Percentiles rank a stretch among this genome's conserved stretches.
Evolutionary conservation across 2,113 vertebrate genomes (phyloP).

Genomic region (Brachyhypopomus occidentalis): DNA sequence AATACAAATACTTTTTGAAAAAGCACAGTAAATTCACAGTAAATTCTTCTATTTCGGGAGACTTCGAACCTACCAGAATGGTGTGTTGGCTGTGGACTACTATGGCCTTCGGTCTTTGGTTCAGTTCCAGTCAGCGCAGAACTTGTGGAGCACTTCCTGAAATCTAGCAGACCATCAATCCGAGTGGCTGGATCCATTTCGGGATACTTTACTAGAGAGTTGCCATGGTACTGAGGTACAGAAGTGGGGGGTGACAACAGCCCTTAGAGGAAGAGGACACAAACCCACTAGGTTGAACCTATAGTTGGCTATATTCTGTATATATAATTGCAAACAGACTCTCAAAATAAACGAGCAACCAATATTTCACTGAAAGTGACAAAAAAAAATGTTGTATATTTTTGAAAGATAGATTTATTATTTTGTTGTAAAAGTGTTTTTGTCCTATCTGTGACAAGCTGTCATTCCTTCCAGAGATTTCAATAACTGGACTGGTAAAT

Average conservation of each 20-base stretch:
- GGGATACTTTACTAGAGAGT: conserved; percentile 10
- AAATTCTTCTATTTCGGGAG: not conserved
- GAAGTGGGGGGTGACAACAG: conserved; percentile 36
- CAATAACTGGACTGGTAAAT: not conserved
- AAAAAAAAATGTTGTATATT: too few species aligned
- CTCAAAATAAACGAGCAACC: not conserved
- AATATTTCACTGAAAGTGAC: not conserved
- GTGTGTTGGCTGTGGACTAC: conserved; percentile 4
- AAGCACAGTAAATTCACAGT: not conserved
- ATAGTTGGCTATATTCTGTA: not conserved
- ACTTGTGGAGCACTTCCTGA: not conserved
- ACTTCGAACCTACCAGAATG: conserved; percentile 11
- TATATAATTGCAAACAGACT: not conserved
- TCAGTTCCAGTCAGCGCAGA: not conserved
- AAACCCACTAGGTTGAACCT: not conserved
- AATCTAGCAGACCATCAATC: not conserved
- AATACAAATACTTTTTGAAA: not conserved
- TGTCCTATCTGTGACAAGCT: not conserved
- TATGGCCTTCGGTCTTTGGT: not conserved
- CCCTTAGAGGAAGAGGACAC: conserved; percentile 40
- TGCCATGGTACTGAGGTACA: conserved; percentile 8
- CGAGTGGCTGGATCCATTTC: not conserved
- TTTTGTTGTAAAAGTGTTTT: not conserved
- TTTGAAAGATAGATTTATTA: not conserved
- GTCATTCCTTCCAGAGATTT: not conserved